A percentile compares a stretch with the other conserved stretches of the same genome.
These are phyloP conservation scores for Melitaea athalia DNA, from an alignment of 2,888 invertebrate genomes.

Conservation along the genomic window DNA sequence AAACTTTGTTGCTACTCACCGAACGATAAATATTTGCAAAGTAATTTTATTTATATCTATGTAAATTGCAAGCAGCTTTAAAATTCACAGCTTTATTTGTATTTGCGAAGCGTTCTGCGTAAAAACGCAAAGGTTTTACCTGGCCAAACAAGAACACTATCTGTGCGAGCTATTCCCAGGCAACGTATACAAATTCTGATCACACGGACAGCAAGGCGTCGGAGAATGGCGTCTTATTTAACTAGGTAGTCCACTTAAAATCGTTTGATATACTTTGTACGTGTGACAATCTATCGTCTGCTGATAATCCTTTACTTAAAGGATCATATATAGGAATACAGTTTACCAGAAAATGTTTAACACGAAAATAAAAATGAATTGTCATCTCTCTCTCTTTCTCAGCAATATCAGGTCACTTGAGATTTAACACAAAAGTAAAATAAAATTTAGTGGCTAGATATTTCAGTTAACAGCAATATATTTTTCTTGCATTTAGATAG, in stretches of 20 bases:
- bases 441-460: too few species aligned
- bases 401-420: neutral
- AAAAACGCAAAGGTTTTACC: constrained; percentile 77
- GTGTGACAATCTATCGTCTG: constrained; percentile 22
- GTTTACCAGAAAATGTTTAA: neutral
- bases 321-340: too few species aligned
- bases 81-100: constrained; percentile 71
- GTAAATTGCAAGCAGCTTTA: constrained; percentile 62
- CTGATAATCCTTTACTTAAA: constrained; percentile 18
- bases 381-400: neutral
- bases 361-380: neutral
- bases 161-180: constrained; percentile 72
- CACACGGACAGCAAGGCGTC: constrained; percentile 60
- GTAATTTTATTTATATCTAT: constrained; percentile 61
- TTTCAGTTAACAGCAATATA: too few species aligned
- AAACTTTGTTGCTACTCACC: constrained; percentile 33
- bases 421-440: neutral
- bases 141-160: constrained; percentile 71
- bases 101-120: constrained; percentile 70
- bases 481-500: neutral
- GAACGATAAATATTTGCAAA: constrained; percentile 45
- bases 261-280: constrained; percentile 36
- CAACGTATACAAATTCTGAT: constrained; percentile 76
- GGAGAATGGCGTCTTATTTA: constrained; percentile 49
- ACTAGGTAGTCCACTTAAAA: constrained; percentile 40